A percentile compares a stretch with the other conserved stretches of the same genome.
Conservation (phyloP, 2,888 invertebrate genomes). For the Acanthosepion lycidas region DNA sequence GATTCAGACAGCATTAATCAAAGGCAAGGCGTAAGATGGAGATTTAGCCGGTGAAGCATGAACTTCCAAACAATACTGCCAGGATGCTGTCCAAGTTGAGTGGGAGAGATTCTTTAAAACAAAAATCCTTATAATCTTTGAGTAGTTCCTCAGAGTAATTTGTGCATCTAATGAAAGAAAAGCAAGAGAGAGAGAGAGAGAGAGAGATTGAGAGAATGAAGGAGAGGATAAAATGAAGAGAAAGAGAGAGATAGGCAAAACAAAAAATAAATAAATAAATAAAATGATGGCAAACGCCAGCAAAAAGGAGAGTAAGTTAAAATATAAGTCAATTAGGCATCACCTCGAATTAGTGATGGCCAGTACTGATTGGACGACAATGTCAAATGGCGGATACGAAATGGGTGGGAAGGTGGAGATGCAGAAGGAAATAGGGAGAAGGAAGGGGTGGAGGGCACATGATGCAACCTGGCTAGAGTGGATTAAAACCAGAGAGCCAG, state of each 20-base stretch:
- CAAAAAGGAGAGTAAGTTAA: slow-evolving; percentile 25
- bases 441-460: background rate
- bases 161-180: slow-evolving; percentile 33
- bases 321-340: slow-evolving; percentile 33
- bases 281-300: slow-evolving; percentile 5
- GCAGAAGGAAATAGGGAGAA: background rate
- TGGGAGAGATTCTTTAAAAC: slow-evolving; percentile 33
- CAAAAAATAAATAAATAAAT: background rate
- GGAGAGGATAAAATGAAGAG: background rate
- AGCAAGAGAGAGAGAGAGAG: background rate
- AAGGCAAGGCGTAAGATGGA: slow-evolving; percentile 13
- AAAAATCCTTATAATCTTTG: slow-evolving; percentile 33
- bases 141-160: slow-evolving; percentile 33
- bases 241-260: background rate
- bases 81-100: slow-evolving; percentile 33
- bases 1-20: slow-evolving; percentile 33
- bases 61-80: slow-evolving; percentile 25
- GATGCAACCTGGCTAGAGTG: slow-evolving; percentile 33
- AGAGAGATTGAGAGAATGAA: background rate
- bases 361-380: slow-evolving; percentile 33
- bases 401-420: background rate
- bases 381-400: slow-evolving; percentile 8
- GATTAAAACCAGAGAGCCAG: slow-evolving; percentile 25
- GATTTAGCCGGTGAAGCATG: slow-evolving; percentile 33
- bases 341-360: slow-evolving; percentile 33